Percentiles rank a stretch among this genome's conserved stretches.
These are phyloP conservation scores for Oscheius sp. DNA, from an alignment of 2,888 invertebrate genomes.

Conservation along the genomic window DNA sequence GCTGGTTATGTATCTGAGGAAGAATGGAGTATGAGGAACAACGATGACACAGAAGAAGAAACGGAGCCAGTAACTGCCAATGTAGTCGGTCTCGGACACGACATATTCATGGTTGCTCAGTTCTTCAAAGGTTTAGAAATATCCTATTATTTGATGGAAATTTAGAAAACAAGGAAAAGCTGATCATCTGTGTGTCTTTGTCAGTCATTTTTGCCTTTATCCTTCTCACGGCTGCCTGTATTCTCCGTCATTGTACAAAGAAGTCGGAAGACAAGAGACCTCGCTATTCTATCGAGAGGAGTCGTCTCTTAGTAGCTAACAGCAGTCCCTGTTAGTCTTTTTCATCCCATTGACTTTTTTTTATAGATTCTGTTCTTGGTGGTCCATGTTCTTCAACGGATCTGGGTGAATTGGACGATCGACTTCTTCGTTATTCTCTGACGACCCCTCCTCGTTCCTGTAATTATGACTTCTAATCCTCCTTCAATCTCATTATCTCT, in stretches of 20 bases:
- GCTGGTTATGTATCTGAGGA: constrained; percentile 11
- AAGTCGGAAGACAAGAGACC: constrained; percentile 24
- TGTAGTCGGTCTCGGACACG: constrained; percentile 70
- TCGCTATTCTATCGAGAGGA: constrained; percentile 49
- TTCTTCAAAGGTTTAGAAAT: constrained; percentile 70
- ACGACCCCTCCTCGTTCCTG: constrained; percentile 30
- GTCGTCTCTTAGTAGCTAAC: constrained; percentile 41
- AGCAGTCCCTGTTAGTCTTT: constrained; percentile 31
- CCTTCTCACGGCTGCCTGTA: constrained; percentile 57
- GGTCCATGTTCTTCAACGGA: constrained; percentile 39
- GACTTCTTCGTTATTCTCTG: constrained; percentile 42
- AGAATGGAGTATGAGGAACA: constrained; percentile 17
- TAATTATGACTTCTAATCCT: constrained; percentile 31
- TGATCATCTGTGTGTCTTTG: constrained; percentile 57
- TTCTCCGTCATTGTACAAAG: constrained; percentile 46
- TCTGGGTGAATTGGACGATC: constrained; percentile 49
- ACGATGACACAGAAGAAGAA: background rate
- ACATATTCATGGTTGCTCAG: constrained; percentile 69
- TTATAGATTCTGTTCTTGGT: constrained; percentile 32
- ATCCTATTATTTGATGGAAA: too few relatives aligned
- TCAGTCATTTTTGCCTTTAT: constrained; percentile 57
- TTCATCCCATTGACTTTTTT: background rate
- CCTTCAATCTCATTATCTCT: background rate
- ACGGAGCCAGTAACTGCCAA: constrained; percentile 53
- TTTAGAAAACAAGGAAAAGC: constrained; percentile 61